Base-by-base conservation (phyloP, 2,113 vertebrate genomes). In the Psilopsiagon aurifrons region DNA sequence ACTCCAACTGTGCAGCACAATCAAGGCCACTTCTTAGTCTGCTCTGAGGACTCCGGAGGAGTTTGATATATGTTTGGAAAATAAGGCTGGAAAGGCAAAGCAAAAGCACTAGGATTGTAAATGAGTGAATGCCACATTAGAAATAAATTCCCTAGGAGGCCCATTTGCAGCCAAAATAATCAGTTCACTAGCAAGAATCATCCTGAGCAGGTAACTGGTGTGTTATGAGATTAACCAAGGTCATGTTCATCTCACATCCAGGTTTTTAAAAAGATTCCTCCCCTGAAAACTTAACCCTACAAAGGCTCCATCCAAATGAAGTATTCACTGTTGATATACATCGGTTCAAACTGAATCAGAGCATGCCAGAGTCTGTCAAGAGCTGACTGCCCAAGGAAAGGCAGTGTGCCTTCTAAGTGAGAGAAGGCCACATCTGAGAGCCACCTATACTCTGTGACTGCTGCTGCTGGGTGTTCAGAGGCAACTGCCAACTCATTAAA, bases 401-500 rank as follows among this genome's bases (percentile, higher is more conserved):
- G 82, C 54, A 46, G 37, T 41, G 7, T 28, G 84, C 43, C 54
- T 67, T 77, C 59, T 27, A 55, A 95, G 69, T 3, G 68, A 81
- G 68, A 93, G 55, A 80, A 91, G 94, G 67, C 46, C 2, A 2
- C 82, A 83, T 57, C 27, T 83, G 59, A 88, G 88, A 94, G 94
- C 49, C 82, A 73, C 92, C 68, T 70, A 63, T 28, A 86, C 73
- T 66, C 78, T 55, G 77, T 29, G 49, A 57, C 76, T 90, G 71
- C 82, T 85, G 78, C 84, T 92, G 89, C 90, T 94, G 91, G 87
- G 62, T 60, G 75, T 14, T 88, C 87, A 94, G 88, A 96, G 92
- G 93, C 93, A 94, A 93, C 60, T 88, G 83, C 82, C 90, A 90
- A 67, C 64, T 95, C 95, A 91, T 91, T 97, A 94, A 94, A 97